Evolutionary conservation across 1,140 invertebrate genomes (phyloP).

Genomic region (Leucophenga varia): DNA sequence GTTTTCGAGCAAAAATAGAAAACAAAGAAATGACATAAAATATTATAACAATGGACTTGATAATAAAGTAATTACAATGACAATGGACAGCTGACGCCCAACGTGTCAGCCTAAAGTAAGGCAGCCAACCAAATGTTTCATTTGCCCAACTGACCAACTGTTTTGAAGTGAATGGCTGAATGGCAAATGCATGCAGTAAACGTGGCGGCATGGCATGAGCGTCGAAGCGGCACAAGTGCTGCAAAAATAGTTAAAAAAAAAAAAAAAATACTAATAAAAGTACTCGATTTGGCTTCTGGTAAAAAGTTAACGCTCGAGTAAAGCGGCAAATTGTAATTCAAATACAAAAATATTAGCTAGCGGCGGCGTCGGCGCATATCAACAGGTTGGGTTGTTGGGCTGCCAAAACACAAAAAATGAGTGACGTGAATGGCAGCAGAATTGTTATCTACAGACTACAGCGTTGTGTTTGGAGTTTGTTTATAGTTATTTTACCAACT

Average conservation of each 20-base stretch:
- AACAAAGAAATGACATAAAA: too few species aligned
- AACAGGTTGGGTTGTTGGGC: too few species aligned
- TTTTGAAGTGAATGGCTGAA: neutral
- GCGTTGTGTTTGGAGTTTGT: too few species aligned
- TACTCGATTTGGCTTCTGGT: neutral
- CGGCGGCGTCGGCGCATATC: slow-evolving; percentile 50
- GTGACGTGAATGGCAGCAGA: too few species aligned
- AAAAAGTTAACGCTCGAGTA: slow-evolving; percentile 38
- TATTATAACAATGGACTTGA: too few species aligned
- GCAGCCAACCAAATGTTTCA: slow-evolving; percentile 21
- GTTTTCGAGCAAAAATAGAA: too few species aligned
- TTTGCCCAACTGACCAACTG: neutral
- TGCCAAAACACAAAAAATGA: too few species aligned
- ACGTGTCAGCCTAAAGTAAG: too few species aligned
- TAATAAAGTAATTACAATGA: slow-evolving; percentile 41
- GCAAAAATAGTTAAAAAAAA: neutral
- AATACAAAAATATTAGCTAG: slow-evolving; percentile 46
- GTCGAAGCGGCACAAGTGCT: slow-evolving; percentile 6
- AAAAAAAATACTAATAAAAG: neutral
- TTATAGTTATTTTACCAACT: too few species aligned
- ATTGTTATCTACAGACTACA: too few species aligned
- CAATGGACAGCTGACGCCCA: slow-evolving; percentile 20
- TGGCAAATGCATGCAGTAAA: slow-evolving; percentile 31
- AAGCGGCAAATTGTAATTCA: slow-evolving; percentile 46
- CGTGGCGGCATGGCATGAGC: slow-evolving; percentile 3